These are phyloP conservation scores for Danio rerio DNA, from an alignment of 2,113 vertebrate genomes.

Conservation along the genomic window DNA sequence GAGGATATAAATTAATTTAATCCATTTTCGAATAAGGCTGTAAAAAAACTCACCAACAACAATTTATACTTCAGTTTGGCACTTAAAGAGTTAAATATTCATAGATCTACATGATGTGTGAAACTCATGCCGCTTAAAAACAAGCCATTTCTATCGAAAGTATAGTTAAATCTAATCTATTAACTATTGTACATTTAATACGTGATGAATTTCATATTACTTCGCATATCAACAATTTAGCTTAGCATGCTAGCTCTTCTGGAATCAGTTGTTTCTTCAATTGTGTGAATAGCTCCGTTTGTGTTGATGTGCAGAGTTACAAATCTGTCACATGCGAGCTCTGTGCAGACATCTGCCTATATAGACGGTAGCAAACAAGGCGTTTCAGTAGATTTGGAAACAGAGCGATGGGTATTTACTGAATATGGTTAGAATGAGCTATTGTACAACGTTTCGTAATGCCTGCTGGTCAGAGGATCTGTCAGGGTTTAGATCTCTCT, in stretches of 20 bases:
- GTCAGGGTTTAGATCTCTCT: slow-evolving; percentile 61
- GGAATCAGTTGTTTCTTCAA: background rate
- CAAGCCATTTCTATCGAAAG: no score
- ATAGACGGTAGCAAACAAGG: background rate
- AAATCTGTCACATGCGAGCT: no score
- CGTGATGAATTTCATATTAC: background rate
- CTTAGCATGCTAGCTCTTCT: background rate
- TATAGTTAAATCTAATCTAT: no score
- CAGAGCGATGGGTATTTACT: background rate
- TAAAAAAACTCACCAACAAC: no score
- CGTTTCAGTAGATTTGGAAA: background rate
- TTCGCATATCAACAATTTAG: background rate
- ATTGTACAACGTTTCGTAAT: background rate
- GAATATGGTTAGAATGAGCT: background rate
- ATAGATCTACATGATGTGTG: no score
- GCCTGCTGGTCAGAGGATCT: slow-evolving; percentile 38
- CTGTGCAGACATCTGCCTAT: background rate
- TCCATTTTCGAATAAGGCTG: no score
- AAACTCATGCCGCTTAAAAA: no score
- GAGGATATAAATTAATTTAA: no score
- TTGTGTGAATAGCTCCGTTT: background rate
- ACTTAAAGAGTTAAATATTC: no score
- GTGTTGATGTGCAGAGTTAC: no score
- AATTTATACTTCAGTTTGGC: no score
- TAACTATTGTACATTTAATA: background rate